Conservation (phyloP, 1,140 invertebrate genomes). For the Amyelois transitella region DNA sequence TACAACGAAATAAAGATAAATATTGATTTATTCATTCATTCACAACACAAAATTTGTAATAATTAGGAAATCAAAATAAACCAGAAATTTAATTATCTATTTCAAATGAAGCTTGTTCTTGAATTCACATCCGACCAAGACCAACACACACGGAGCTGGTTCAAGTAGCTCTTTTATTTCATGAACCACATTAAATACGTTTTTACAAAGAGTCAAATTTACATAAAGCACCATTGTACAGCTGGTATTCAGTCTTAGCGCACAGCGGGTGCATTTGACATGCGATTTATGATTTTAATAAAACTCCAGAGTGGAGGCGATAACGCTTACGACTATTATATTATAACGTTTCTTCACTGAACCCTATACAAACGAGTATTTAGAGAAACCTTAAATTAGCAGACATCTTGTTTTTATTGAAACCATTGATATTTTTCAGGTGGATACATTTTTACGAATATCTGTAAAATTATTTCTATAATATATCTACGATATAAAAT, state of each 20-base stretch:
- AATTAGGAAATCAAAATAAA: no score
- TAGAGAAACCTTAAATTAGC: conserved; percentile 29
- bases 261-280: conserved; percentile 61
- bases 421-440: conserved; percentile 16
- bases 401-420: conserved; percentile 37
- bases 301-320: conserved; percentile 47
- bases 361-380: conserved; percentile 18
- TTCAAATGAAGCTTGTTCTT: neutral
- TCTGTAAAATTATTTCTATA: no score
- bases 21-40: no score
- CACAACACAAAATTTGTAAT: no score
- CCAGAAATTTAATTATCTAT: conserved; percentile 10
- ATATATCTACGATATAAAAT: no score
- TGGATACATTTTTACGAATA: no score
- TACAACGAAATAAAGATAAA: no score
- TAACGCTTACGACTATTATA: conserved; percentile 45
- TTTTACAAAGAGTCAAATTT: conserved; percentile 29
- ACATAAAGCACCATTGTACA: conserved; percentile 58
- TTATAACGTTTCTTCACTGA: conserved; percentile 33
- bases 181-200: conserved; percentile 7
- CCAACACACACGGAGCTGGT: neutral
- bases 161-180: neutral
- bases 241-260: conserved; percentile 42
- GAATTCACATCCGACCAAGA: neutral
- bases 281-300: conserved; percentile 70